These are phyloP conservation scores for Agriopis aurantiaria DNA, from an alignment of 2,888 invertebrate genomes.

Conservation along the genomic window DNA sequence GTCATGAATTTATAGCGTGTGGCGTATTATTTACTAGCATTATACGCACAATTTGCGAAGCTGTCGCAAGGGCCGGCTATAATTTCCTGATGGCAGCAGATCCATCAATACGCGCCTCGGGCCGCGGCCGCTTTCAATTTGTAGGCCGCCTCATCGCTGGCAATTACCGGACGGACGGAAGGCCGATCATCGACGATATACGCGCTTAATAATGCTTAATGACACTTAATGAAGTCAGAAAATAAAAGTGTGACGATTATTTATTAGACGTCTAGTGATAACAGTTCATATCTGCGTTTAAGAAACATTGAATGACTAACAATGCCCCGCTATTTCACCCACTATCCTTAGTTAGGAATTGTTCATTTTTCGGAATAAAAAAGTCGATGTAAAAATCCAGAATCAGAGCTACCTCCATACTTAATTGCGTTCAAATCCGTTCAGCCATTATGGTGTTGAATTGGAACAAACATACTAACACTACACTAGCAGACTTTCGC, in stretches of 20 bases:
- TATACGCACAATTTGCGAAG: slow-evolving; percentile 86
- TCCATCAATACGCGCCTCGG: slow-evolving; percentile 84
- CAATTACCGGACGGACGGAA: slow-evolving; percentile 84
- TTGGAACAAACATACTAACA: too few relatives aligned
- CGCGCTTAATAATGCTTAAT: slow-evolving; percentile 85
- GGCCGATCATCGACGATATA: slow-evolving; percentile 83
- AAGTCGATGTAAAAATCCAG: too few relatives aligned
- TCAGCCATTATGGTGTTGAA: too few relatives aligned
- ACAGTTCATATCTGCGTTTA: slow-evolving; percentile 52
- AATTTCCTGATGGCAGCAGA: slow-evolving; percentile 85
- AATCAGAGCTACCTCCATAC: too few relatives aligned
- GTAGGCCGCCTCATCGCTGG: slow-evolving; percentile 82
- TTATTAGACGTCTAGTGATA: slow-evolving; percentile 68
- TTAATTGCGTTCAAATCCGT: too few relatives aligned
- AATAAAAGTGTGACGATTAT: slow-evolving; percentile 83
- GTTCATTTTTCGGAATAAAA: too few relatives aligned
- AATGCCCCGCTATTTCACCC: not conserved
- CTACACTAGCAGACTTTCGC: too few relatives aligned
- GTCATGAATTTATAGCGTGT: slow-evolving; percentile 79
- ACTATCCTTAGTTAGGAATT: too few relatives aligned
- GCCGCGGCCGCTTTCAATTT: slow-evolving; percentile 85
- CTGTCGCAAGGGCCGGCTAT: slow-evolving; percentile 84
- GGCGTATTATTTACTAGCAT: slow-evolving; percentile 84
- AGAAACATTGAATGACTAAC: slow-evolving; percentile 37
- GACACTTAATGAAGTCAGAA: slow-evolving; percentile 84